phyloP scores from a whole-genome alignment of 2,797 vertebrate species.

The Petrocephalus schoutedeni region DNA sequence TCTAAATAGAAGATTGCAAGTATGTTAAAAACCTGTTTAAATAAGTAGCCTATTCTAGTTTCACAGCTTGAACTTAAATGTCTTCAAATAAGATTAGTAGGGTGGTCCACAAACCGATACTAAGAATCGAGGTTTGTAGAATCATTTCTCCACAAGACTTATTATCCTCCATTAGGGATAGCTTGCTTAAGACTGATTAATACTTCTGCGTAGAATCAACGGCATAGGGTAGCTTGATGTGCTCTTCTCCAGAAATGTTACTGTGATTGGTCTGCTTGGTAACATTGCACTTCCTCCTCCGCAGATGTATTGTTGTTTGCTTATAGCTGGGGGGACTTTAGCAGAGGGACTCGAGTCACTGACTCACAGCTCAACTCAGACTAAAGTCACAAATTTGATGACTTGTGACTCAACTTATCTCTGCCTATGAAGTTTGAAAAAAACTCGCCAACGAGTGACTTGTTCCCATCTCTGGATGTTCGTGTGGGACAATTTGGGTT shows the following conservation, averaged over 20 bases:
- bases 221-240: neutral
- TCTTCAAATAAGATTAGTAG: neutral
- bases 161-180: neutral
- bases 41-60: neutral
- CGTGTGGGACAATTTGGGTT: neutral
- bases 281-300: neutral
- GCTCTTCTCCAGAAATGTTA: neutral
- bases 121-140: neutral
- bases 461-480: neutral
- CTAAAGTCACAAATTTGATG: no score
- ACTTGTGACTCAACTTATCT: no score
- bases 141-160: neutral
- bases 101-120: neutral
- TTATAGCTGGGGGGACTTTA: neutral
- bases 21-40: neutral
- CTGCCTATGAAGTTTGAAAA: no score
- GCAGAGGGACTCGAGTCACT: no score
- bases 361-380: no score
- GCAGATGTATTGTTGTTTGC: neutral
- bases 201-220: neutral
- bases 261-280: neutral
- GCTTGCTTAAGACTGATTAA: neutral
- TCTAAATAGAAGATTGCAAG: neutral
- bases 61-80: neutral
- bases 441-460: no score